Conservation (phyloP, 2,888 invertebrate genomes). For the Parascotia fuliginaria region DNA sequence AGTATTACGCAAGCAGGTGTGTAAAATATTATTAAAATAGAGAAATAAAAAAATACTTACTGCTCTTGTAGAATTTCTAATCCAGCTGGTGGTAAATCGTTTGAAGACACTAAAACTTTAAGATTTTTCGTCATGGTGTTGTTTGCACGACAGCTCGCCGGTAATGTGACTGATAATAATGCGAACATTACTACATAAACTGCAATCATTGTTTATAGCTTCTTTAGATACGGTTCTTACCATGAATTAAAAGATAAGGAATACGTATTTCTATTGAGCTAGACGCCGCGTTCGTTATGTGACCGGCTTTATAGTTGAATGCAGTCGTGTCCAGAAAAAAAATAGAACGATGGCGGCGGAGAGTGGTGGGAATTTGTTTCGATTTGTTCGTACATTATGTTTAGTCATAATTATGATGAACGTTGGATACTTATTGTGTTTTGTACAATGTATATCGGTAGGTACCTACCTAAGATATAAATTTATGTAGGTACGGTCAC, state of each 20-base stretch:
- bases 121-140: slow-evolving; percentile 71
- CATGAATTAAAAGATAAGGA: slow-evolving; percentile 33
- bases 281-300: slow-evolving; percentile 24
- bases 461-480: too few relatives aligned
- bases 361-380: slow-evolving; percentile 1
- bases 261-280: slow-evolving; percentile 27
- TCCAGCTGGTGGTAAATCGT: slow-evolving; percentile 88
- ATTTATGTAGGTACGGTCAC: too few relatives aligned
- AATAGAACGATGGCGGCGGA: slow-evolving; percentile 17
- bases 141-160: slow-evolving; percentile 38
- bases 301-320: slow-evolving; percentile 14
- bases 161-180: slow-evolving; percentile 47
- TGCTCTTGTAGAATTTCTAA: slow-evolving; percentile 87
- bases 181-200: slow-evolving; percentile 29
- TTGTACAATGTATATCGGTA: too few relatives aligned
- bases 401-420: too few relatives aligned
- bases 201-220: slow-evolving; percentile 43
- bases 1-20: too few relatives aligned
- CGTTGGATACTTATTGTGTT: too few relatives aligned
- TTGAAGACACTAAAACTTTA: slow-evolving; percentile 90
- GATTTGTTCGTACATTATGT: neutral
- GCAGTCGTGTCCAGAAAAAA: slow-evolving; percentile 41
- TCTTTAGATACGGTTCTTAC: slow-evolving; percentile 28
- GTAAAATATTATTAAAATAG: too few relatives aligned
- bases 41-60: slow-evolving; percentile 75